Base-by-base conservation (phyloP, 2,888 invertebrate genomes). In the Phengaris alcon region DNA sequence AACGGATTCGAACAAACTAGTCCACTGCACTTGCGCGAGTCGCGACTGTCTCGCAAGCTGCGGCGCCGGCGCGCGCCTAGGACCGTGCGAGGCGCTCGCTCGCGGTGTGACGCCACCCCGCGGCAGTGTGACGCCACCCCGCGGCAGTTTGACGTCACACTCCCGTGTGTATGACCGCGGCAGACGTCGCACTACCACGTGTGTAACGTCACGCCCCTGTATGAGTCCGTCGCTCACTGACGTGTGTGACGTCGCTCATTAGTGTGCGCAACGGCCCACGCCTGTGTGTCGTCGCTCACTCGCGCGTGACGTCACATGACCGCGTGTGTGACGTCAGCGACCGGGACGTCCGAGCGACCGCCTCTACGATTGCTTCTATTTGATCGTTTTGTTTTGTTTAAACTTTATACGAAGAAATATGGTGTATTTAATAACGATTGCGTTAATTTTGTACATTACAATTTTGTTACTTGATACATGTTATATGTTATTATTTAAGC, bases 371-470 rank as follows among this genome's bases (percentile, higher is more conserved):
- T 87, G 88, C 88, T 88, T 78, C 77, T 75, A 77, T 79, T 76
- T 75, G 87, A 86, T 87, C 87, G 86, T 86, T 85, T 85, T 87
- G 90, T 87, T 90, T 85, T 90, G 90, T 91, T 90, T 90, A 44
- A 72, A 73, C 35, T 91, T 90, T 89, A 22, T 69, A 75, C 51
- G 44, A 74, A 73, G 59, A 75, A 52, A 72, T 72, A 72, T 72
- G 72, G 54, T 72, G 72, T 72, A 72, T 72, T 72, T 72, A 72
- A 72, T 72, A 81, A 85, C 87, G 85, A 86, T 90, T 88, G 88
- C 88, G 91, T 92, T 91, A 91, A 88, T 91, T 91, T 93, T 92
- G 93, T 93, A 93, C 90, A 93, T 92, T 93, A 87, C 86, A 89
- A 86, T 91, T 91, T 91, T 91, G 90, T 91, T 91, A 90, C 84